phyloP scores from a whole-genome alignment of 2,797 vertebrate genomes.

The Melopsittacus undulatus region DNA sequence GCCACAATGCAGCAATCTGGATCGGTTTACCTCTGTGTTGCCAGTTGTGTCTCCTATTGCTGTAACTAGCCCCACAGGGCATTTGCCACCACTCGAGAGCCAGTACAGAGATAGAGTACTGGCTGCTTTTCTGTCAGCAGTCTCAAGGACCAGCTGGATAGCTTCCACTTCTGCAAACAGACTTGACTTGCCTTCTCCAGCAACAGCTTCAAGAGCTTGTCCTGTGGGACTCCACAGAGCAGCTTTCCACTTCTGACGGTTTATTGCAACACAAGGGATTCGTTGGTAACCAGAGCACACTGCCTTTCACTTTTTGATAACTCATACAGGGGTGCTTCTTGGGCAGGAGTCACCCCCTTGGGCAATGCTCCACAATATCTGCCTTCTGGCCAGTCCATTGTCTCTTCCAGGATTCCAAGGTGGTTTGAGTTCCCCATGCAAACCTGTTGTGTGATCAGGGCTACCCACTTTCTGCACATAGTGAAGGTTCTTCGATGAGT shows the following conservation, averaged over 20 bases:
- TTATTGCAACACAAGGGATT: neutral
- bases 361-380: neutral
- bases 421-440: neutral
- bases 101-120: neutral
- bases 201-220: neutral
- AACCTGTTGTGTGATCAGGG: neutral
- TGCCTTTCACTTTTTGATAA: neutral
- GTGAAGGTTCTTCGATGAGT: neutral
- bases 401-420: neutral
- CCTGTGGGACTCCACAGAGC: neutral
- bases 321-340: neutral
- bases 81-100: neutral
- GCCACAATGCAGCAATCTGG: neutral
- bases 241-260: neutral
- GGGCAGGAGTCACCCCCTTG: neutral
- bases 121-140: neutral
- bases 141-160: neutral
- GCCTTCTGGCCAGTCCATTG: neutral
- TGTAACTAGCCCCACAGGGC: neutral
- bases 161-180: neutral
- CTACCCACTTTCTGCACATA: neutral
- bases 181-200: neutral
- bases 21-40: neutral
- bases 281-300: neutral
- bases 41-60: neutral